Evolutionary conservation across 2,797 vertebrate genomes (phyloP), one percentile per base, ranked within the genome.

Genomic region (Iguana delicatissima): DNA sequence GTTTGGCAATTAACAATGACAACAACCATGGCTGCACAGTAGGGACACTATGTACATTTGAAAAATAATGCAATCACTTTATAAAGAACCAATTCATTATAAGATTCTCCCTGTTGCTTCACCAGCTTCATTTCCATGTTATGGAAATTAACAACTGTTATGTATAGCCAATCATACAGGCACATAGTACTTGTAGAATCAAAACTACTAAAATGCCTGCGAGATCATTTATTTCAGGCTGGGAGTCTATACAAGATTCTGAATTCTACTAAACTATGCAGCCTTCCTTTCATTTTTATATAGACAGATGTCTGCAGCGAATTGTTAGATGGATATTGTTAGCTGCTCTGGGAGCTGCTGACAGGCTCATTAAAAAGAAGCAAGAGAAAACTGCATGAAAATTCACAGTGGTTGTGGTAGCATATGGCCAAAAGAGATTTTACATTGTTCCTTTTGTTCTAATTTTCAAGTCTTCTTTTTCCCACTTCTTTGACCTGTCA

Each of bases 171-270:
- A 73, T 42, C 26, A 72, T 85, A 85, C 29, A 69, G 55, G 59
- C 67, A 84, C 69, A 38, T 13, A 67, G 64, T 50, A 84, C 29
- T 6, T 67, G 46, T 69, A 22, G 77, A 87, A 35, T 12, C 59
- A 64, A 6, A 89, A 57, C 46, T 81, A 72, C 22, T 57, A 72
- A 73, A 84, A 35, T 46, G 35, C 22, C 79, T 80, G 82, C n/a
- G 87, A 14, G 57, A 22, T 55, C 80, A 57, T 79, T 90, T 89
- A 62, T 76, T 76, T 62, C 13, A 80, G 42, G 77, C 50, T 87
- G 72, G 87, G 73, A 90, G 50, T 79, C 29, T 59, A 14, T 29
- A 74, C 29, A 87, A 76, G n/a, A 20, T 6, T 72, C 85, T 89
- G 50, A 87, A 42, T 85, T 52, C 38, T 84, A n/a, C 35, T 83